Percentiles rank a stretch among this genome's conserved stretches.
Evolutionary conservation across 2,113 vertebrate genomes (phyloP).

Genomic region (Zosterops pallidus): DNA sequence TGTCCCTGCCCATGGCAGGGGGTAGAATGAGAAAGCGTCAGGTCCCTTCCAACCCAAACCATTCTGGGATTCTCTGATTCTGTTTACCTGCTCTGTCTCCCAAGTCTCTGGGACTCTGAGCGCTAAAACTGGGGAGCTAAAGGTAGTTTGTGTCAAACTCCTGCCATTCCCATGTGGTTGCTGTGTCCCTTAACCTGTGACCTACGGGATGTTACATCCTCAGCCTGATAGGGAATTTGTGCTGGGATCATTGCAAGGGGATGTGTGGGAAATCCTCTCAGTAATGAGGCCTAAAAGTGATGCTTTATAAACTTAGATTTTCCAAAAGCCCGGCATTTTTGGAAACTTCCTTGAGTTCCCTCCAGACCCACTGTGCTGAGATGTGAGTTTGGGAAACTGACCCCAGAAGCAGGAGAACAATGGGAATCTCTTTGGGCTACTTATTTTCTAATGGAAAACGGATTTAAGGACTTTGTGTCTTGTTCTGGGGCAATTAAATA

Average conservation of each 20-base stretch:
- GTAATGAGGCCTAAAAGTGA: not conserved
- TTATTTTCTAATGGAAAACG: constrained; percentile 4
- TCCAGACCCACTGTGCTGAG: not conserved
- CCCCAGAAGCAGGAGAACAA: not conserved
- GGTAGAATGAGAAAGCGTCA: not conserved
- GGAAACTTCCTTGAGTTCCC: not conserved
- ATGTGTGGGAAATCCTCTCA: not conserved
- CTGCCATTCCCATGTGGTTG: rapidly evolving
- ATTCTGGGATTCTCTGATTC: not conserved
- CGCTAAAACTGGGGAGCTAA: not conserved
- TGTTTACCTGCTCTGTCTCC: not conserved
- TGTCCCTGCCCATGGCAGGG: not conserved
- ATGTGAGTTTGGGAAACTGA: not conserved
- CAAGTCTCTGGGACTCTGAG: rapidly evolving
- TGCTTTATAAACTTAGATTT: not conserved
- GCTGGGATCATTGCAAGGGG: not conserved
- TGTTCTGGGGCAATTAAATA: not conserved
- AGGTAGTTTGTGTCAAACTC: not conserved
- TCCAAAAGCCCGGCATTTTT: not conserved
- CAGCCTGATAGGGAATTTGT: not conserved
- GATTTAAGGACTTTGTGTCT: not conserved
- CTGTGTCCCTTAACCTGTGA: rapidly evolving
- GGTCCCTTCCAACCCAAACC: not conserved
- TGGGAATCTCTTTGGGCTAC: not conserved
- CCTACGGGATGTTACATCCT: not conserved